Evolutionary conservation across 2,113 vertebrate species (phyloP), one percentile per base, ranked within the genome.

Genomic region (Thunnus thynnus): DNA sequence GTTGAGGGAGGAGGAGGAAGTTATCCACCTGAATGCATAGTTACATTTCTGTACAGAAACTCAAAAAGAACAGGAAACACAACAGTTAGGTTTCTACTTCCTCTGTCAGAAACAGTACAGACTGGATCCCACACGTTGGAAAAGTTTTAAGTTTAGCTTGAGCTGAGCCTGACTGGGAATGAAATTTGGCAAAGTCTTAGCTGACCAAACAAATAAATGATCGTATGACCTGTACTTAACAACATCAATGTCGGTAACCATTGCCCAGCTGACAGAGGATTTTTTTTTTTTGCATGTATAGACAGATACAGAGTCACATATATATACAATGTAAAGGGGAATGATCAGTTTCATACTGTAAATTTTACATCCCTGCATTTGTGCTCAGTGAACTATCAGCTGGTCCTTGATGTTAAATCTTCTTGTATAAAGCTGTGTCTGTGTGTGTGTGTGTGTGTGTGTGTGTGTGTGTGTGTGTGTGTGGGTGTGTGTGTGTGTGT

Each of bases 231-330:
- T 60, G 57, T 51, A 64, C 7, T 13, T 75, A 50, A 50, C 54
- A 8, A 56, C 14, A 22, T 22, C 22, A 22, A 22, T 22, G 22
- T 22, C 22, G 13, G n/a, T 70, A 44, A 56, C 52, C 36, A 46
- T 13, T 18, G 32, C 30, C 25, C 22, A 3, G 56, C 22, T n/a
- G 17, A 66, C 8, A 4, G 62, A 54, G 5, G 16, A 22, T 47
- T 1, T n/a, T 41, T 64, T n/a, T 27, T 60, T 41, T 79, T n/a
- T 74, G 86, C 87, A 87, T 91, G 83, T 72, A 36, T 51, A 78
- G 18, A 11, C 72, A 57, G 22, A 46, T 79, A 67, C 17, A 3
- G 66, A 67, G 18, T 66, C 57, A 52, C 46, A 54, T 20, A 27
- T 20, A 27, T 63, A 60, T 68, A 22, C 30, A 13, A 46, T 44